Evolutionary conservation across 1,140 invertebrate genomes (phyloP), one percentile per base, ranked within the genome.

Genomic region (Asobara japonica): DNA sequence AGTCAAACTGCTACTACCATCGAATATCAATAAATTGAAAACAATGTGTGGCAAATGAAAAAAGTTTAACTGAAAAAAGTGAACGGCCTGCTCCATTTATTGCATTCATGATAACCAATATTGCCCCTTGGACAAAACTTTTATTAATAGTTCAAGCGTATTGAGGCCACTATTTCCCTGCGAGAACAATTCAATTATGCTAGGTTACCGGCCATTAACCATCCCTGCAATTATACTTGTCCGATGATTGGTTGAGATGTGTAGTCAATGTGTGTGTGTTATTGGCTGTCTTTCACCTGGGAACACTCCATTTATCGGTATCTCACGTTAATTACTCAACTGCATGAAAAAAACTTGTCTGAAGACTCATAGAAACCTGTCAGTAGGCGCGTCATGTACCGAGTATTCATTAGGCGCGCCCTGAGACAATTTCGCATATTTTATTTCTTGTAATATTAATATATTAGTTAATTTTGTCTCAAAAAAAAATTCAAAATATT

Each of bases 21-120:
- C 18, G 51, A 25, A 56, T 56, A 25, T 22, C 51, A 18, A 56
- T 56, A 56, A 2, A 56, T 56, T 8, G 51, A 56, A 45, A 20
- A 56, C n/a, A 56, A 56, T 22, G 51, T 56, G 22, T 8, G 51
- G 25, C 6, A 3, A 3, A 56, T 20, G 13, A 56, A 56, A 56
- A 56, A 56, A 22, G n/a, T 56, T 4, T 5, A 25, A 22, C 41
- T 56, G 20, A n/a, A n/a, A n/a, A n/a, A n/a, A n/a, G n/a, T n/a
- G n/a, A 56, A 56, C 51, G 22, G 8, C 25, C 18, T 56, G 51
- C 51, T 56, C 51, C 51, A 56, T 56, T 56, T 56, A 25, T 56
- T 56, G 51, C 51, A 56, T 56, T 56, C 51, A 56, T 22, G 13
- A 56, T 56, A 56, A 8, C 51, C 13, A 56, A 56, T 27, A 45